These are phyloP conservation scores for Magallana angulata DNA, from an alignment of 1,140 invertebrate genomes.

Conservation along the genomic window DNA sequence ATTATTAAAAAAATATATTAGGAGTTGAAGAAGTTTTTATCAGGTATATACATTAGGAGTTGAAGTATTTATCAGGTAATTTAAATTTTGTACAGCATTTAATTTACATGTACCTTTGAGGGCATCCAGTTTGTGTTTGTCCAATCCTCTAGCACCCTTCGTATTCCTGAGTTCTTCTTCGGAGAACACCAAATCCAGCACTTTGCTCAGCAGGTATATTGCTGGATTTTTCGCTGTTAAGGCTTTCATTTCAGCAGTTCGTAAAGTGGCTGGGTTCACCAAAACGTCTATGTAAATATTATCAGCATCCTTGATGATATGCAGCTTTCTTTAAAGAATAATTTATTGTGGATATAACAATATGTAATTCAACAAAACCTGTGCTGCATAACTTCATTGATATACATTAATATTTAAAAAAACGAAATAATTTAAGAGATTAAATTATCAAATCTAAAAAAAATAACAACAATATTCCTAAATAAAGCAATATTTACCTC, in stretches of 20 bases:
- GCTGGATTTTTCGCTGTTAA: conserved; percentile 1
- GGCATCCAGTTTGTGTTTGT: conserved; percentile 14
- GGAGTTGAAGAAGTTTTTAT: background rate
- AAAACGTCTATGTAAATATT: background rate
- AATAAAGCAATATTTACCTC: background rate
- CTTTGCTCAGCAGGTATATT: conserved; percentile 27
- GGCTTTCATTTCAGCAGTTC: conserved; percentile 40
- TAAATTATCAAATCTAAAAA: too few relatives aligned
- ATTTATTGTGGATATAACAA: background rate
- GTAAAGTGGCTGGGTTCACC: background rate
- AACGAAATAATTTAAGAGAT: background rate
- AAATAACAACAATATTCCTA: background rate
- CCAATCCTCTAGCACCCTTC: background rate
- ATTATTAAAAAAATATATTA: background rate
- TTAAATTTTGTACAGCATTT: background rate
- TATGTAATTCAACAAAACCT: background rate
- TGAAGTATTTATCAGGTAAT: background rate
- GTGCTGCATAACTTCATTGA: background rate
- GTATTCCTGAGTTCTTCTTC: background rate
- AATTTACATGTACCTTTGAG: background rate
- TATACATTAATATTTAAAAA: background rate
- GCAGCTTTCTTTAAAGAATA: conserved; percentile 5
- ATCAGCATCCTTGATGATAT: conserved; percentile 15
- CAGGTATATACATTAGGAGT: background rate
- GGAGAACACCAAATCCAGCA: conserved; percentile 21